A percentile compares a stretch with the other conserved stretches of the same genome.
phyloP scores from a whole-genome alignment of 2,888 invertebrate genomes.

The Laothoe populi region DNA sequence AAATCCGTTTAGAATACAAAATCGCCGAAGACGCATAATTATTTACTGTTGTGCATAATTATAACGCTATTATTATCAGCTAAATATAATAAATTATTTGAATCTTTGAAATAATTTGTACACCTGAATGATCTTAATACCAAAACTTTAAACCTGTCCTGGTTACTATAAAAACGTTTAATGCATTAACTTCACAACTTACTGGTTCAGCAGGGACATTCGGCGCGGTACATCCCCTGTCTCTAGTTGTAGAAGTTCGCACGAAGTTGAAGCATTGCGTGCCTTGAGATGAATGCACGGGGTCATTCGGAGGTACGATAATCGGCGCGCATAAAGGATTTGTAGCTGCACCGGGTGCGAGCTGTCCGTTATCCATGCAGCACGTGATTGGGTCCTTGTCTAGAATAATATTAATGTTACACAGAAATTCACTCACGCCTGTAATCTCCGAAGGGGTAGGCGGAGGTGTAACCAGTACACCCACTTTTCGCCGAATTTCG shows the following conservation, averaged over 20 bases:
- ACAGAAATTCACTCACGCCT: too few relatives aligned
- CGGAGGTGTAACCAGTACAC: too few relatives aligned
- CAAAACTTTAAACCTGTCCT: too few relatives aligned
- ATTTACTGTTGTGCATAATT: too few relatives aligned
- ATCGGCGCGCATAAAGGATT: conserved; percentile 74
- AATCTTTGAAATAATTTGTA: too few relatives aligned
- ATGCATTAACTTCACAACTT: conserved; percentile 31
- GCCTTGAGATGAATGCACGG: conserved; percentile 76
- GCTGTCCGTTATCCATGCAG: conserved; percentile 67
- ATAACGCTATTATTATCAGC: too few relatives aligned
- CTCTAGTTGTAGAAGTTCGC: conserved; percentile 87
- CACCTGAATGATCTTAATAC: too few relatives aligned
- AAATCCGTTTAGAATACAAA: background rate
- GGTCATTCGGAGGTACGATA: conserved; percentile 67
- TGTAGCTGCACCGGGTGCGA: conserved; percentile 54
- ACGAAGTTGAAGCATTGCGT: conserved; percentile 90
- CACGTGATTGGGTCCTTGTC: conserved; percentile 67
- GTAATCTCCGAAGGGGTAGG: too few relatives aligned
- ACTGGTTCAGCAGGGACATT: conserved; percentile 90
- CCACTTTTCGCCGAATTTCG: too few relatives aligned
- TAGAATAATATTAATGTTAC: conserved; percentile 40
- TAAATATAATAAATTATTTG: too few relatives aligned
- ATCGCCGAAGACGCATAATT: too few relatives aligned
- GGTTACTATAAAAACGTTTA: too few relatives aligned
- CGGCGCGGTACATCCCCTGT: conserved; percentile 86